Evolutionary conservation across 2,113 vertebrate species (phyloP), one percentile per base, ranked within the genome.

Genomic region (Syngnathus floridae): DNA sequence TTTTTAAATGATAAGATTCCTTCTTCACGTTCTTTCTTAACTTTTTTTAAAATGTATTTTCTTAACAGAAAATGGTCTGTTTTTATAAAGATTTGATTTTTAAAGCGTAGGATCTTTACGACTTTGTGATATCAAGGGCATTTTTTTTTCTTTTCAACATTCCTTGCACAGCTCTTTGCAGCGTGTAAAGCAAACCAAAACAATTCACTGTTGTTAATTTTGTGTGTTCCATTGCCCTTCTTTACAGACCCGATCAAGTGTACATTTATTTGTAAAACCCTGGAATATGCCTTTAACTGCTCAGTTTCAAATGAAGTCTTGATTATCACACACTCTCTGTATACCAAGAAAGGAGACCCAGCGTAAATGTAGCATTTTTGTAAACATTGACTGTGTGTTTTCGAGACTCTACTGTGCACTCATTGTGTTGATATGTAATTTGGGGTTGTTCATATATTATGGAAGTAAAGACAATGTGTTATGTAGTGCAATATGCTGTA

Each of bases 401-500:
- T 89, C 85, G 84, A 91, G 90, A 91, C 91, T 90, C 85, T 89
- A 88, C 87, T 90, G 89, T 91, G 90, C 90, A 92, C 89, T 90
- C 89, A 70, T 86, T 83, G 71, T 87, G 85, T 87, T 74, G 77
- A 65, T 89, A 77, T 83, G 81, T 82, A 71, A 76, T 84, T 82
- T 16, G 79, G 79, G 76, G 78, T 87, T 85, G 82, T 90, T 88
- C 67, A 87, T 88, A 89, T 88, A 79, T 74, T 89, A 88, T 89
- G 86, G 87, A 91, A 85, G 86, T 88, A 69, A 88, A 84, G 88
- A 87, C 79, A 83, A 89, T 90, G 85, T 89, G 87, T 90, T 90
- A 88, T 90, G 86, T 91, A 90, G 91, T 91, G 90, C 91, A 92
- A 91, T 91, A 92, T 86, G 90, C 89, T 92, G 90, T 92, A 92